phyloP scores from a whole-genome alignment of 2,888 invertebrate species.

The Tetheella fluctuosa region DNA sequence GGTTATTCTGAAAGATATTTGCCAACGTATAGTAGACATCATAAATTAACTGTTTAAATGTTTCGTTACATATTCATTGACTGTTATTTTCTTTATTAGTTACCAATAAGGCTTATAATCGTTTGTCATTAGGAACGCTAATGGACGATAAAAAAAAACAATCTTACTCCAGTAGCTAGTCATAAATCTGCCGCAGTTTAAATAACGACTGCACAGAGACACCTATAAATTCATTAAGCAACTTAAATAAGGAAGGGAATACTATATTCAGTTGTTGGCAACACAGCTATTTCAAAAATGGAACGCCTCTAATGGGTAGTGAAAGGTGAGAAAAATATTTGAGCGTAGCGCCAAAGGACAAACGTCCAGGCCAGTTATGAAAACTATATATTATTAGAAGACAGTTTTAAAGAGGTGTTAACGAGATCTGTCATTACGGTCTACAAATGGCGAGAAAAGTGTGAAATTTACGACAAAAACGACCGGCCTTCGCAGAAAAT shows the following conservation, averaged over 20 bases:
- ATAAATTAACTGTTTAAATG: not conserved
- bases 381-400: constrained; percentile 9
- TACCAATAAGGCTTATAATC: not conserved
- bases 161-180: not conserved
- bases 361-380: not conserved
- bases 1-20: constrained; percentile 3
- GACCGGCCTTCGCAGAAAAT: constrained; percentile 5
- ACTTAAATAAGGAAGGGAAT: constrained; percentile 22
- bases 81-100: not conserved
- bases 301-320: constrained; percentile 28
- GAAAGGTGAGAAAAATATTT: constrained; percentile 17
- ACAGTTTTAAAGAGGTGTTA: constrained; percentile 6
- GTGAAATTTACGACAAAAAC: not conserved
- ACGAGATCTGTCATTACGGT: constrained; percentile 11
- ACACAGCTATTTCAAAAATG: constrained; percentile 28
- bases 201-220: not conserved
- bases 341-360: constrained; percentile 1
- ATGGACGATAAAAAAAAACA: not conserved
- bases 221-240: constrained; percentile 26
- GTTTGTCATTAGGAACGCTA: not conserved
- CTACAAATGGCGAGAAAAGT: not conserved
- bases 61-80: not conserved
- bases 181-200: not conserved
- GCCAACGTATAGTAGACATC: not conserved
- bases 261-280: constrained; percentile 21